A percentile compares a stretch with the other conserved stretches of the same genome.
Conservation (phyloP, 2,797 vertebrate species). For the Alectoris magna region DNA sequence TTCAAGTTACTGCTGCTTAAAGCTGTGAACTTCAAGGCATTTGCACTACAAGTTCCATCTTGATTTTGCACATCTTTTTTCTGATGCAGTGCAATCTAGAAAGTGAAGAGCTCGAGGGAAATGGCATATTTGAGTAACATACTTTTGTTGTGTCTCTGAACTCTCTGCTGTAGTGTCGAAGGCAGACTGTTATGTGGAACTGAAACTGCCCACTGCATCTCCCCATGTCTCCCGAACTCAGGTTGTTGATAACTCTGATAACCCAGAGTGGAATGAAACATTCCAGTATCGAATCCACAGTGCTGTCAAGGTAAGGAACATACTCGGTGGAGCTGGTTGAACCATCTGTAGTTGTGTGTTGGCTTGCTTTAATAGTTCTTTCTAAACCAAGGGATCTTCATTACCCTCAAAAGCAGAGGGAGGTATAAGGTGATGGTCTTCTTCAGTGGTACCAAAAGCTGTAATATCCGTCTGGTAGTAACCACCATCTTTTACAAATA, state of each 20-base stretch:
- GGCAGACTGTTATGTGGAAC: slow-evolving; percentile 81
- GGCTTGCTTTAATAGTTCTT: not conserved
- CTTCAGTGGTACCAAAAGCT: not conserved
- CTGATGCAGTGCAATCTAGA: not conserved
- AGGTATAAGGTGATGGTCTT: not conserved
- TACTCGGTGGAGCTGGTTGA: not conserved
- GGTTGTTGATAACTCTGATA: slow-evolving; percentile 77
- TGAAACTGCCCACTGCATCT: slow-evolving; percentile 79
- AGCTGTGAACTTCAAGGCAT: not conserved
- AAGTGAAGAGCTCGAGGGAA: not conserved
- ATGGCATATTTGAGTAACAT: not conserved
- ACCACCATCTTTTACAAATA: not conserved
- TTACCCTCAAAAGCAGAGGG: not conserved
- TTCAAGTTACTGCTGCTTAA: not conserved
- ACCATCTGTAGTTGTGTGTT: not conserved
- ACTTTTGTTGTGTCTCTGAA: not conserved
- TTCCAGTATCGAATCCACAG: slow-evolving; percentile 79
- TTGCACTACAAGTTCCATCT: not conserved
- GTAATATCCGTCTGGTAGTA: not conserved
- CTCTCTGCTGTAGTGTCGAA: slow-evolving; percentile 73
- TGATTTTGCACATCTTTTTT: not conserved
- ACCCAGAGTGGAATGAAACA: slow-evolving; percentile 84
- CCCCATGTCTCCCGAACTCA: slow-evolving; percentile 60
- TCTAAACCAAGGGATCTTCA: not conserved
- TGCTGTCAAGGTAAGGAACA: slow-evolving; percentile 78